Conservation (phyloP, 35 echinoderm and acorn worm species). For the Lytechinus variegatus region DNA sequence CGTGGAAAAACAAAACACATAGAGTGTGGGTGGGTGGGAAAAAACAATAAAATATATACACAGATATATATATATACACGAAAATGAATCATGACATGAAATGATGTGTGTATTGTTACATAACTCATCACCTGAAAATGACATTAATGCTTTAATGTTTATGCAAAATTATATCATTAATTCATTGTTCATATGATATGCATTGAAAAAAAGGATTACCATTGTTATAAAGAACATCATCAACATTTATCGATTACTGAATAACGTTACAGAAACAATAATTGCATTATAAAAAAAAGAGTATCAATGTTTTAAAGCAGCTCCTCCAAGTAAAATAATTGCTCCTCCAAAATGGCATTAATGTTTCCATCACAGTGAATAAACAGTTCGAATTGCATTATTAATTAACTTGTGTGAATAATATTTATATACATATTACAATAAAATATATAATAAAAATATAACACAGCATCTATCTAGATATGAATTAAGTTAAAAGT, state of each 20-base stretch:
- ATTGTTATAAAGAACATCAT: background rate
- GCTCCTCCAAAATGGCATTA: background rate
- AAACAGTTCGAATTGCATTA: background rate
- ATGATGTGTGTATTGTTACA: background rate
- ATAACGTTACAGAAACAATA: background rate
- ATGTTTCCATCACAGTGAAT: background rate
- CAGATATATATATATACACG: background rate
- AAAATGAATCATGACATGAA: conserved; percentile 13
- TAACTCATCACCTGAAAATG: conserved; percentile 6
- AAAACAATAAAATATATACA: background rate
- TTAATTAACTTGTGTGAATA: background rate
- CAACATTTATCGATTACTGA: background rate
- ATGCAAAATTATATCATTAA: background rate
- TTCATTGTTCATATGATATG: background rate
- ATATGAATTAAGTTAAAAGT: background rate
- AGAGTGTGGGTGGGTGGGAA: background rate
- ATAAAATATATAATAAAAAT: no score
- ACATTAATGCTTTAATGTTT: background rate
- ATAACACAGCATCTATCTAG: background rate
- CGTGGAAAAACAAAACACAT: background rate
- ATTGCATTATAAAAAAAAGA: background rate
- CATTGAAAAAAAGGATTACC: background rate
- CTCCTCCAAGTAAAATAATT: no score
- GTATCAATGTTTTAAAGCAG: no score
- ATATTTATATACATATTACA: no score